phyloP scores from a whole-genome alignment of 2,113 vertebrate species.

The Bucco capensis region DNA sequence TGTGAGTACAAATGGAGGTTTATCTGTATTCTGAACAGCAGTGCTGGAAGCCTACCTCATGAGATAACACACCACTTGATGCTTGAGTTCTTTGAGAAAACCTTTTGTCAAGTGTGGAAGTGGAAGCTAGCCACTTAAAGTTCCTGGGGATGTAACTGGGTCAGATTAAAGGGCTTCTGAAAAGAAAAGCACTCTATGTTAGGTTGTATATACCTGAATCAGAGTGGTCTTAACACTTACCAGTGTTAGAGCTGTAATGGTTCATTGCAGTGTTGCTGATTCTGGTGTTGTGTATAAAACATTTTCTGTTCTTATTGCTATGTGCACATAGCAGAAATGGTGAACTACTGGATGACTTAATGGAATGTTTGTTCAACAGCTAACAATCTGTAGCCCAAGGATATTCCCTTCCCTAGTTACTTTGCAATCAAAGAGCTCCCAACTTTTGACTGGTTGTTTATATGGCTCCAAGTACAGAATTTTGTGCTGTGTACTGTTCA shows the following conservation, averaged over 20 bases:
- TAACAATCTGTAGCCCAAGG: background rate
- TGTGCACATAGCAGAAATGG: background rate
- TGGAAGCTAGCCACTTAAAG: background rate
- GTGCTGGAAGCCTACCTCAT: background rate
- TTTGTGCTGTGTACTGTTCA: background rate
- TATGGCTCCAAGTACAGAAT: background rate
- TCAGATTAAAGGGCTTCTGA: background rate
- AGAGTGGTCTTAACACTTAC: background rate
- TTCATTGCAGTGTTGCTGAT: background rate
- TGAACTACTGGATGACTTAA: background rate
- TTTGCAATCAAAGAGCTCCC: background rate
- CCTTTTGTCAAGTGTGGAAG: background rate
- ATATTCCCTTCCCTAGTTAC: background rate
- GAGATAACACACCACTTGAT: background rate
- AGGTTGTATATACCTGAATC: background rate
- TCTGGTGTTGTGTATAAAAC: background rate
- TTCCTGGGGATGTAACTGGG: background rate
- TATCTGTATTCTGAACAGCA: background rate
- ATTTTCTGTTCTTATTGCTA: background rate
- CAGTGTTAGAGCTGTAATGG: background rate
- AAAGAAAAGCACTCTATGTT: background rate
- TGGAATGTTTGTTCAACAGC: background rate
- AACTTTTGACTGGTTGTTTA: background rate
- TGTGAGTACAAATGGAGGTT: background rate
- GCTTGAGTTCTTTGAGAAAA: background rate